Conservation (phyloP, 1,140 invertebrate genomes). For the Phenacoccus solenopsis region DNA sequence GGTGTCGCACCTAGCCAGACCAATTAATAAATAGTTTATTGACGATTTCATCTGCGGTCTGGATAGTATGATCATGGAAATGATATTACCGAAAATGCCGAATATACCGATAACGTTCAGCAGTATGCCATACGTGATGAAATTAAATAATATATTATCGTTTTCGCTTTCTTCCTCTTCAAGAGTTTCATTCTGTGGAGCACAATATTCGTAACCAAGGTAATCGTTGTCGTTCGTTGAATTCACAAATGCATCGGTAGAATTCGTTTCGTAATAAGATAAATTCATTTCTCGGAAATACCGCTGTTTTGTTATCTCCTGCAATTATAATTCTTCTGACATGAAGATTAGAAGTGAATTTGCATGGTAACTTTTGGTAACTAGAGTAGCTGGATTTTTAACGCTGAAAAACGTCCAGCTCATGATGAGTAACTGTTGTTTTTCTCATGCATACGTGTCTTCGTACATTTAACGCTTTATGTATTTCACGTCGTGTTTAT, state of each 20-base stretch:
- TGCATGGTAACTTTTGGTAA: neutral
- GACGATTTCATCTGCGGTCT: slow-evolving; percentile 86
- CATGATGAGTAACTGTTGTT: neutral
- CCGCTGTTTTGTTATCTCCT: no score
- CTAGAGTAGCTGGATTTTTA: neutral
- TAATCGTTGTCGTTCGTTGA: neutral
- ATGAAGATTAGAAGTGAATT: neutral
- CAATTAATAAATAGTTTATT: slow-evolving; percentile 84
- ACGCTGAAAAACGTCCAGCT: neutral
- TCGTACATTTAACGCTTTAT: neutral
- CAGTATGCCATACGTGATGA: slow-evolving; percentile 70
- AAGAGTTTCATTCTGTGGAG: neutral
- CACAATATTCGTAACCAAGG: neutral
- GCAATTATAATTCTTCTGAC: neutral
- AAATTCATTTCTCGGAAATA: neutral
- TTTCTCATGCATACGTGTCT: neutral
- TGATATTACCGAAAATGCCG: slow-evolving; percentile 76
- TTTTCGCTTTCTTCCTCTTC: slow-evolving; percentile 25
- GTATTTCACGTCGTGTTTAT: neutral
- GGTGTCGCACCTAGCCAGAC: slow-evolving; percentile 80
- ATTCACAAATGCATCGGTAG: neutral
- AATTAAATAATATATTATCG: slow-evolving; percentile 47
- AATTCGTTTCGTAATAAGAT: neutral
- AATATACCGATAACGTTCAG: slow-evolving; percentile 67
- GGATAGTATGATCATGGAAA: slow-evolving; percentile 80